phyloP scores from a whole-genome alignment of 2,797 vertebrate species.

The Orientallactaga sibirica region DNA sequence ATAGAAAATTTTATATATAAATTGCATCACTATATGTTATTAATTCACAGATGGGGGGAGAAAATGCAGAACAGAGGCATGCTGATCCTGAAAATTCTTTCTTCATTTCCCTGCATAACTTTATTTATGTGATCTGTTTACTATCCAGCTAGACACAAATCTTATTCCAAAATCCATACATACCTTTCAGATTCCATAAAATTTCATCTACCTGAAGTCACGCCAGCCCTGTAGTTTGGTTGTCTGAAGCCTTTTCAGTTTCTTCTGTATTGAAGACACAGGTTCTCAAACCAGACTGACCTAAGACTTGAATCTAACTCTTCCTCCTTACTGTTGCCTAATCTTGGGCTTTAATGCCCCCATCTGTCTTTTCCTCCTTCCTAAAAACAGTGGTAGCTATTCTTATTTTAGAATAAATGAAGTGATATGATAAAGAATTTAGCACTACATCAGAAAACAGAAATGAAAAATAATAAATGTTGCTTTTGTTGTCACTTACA shows the following conservation, averaged over 20 bases:
- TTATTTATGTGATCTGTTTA: neutral
- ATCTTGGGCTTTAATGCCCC: neutral
- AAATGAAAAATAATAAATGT: neutral
- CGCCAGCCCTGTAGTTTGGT: no score
- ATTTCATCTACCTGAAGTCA: neutral
- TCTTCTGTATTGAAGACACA: conserved; percentile 1
- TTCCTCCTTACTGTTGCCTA: fast-evolving
- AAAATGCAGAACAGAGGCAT: neutral
- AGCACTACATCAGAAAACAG: neutral
- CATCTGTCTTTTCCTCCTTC: neutral
- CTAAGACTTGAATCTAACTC: neutral
- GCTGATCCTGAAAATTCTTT: neutral
- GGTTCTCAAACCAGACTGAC: neutral
- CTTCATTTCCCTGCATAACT: neutral
- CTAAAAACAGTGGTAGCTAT: neutral
- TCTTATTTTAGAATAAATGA: neutral
- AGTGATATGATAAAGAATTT: neutral
- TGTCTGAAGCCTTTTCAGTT: neutral
- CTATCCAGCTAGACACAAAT: neutral
- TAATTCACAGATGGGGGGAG: neutral
- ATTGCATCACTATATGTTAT: neutral
- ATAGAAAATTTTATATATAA: neutral
- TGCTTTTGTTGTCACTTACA: neutral
- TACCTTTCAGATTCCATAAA: neutral
- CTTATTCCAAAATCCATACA: neutral